Percentiles rank a stretch among this genome's conserved stretches.
These are phyloP conservation scores for Anguilla rostrata DNA, from an alignment of 2,113 vertebrate genomes.

Conservation along the genomic window DNA sequence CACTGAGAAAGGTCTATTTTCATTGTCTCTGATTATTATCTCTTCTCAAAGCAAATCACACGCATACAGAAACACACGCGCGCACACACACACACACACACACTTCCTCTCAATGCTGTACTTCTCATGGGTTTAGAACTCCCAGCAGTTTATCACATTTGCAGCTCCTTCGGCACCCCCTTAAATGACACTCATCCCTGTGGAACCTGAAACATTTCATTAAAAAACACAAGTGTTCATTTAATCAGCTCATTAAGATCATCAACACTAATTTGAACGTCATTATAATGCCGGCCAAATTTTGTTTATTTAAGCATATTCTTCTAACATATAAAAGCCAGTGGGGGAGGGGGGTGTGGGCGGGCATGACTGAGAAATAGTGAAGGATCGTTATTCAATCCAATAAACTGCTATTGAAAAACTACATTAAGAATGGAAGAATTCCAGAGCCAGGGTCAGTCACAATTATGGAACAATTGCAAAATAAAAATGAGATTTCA, in stretches of 20 bases:
- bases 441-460: background rate
- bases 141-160: conserved; percentile 35
- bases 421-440: background rate
- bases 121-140: conserved; percentile 16
- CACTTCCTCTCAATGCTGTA: background rate
- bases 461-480: background rate
- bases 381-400: background rate
- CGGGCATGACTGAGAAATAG: background rate
- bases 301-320: background rate
- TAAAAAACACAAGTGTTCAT: background rate
- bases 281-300: background rate
- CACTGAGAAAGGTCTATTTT: conserved; percentile 31
- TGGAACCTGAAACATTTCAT: conserved; percentile 46
- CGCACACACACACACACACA: background rate
- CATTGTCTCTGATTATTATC: conserved; percentile 32
- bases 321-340: background rate
- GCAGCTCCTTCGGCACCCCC: background rate
- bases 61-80: conserved; percentile 4
- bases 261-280: background rate
- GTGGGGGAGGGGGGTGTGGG: background rate
- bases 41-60: conserved; percentile 8
- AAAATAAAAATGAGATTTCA: background rate
- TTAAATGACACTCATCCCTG: conserved; percentile 42
- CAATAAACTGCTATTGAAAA: background rate
- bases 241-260: background rate